Base-by-base conservation (phyloP, 1,140 invertebrate genomes). In the Drosophila sp. region DNA sequence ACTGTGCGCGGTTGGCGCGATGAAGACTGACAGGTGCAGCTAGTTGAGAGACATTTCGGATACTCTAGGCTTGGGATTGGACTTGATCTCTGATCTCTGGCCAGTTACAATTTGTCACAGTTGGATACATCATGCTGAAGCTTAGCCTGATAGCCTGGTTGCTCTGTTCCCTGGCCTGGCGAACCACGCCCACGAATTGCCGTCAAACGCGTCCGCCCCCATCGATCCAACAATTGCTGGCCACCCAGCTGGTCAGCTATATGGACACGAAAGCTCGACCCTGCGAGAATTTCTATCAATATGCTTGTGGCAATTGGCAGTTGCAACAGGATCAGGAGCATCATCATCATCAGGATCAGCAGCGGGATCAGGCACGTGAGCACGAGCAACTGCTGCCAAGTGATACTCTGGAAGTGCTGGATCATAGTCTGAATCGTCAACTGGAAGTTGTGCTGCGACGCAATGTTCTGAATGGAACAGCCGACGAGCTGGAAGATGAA, bases 241-340 rank as follows among this genome's bases (percentile, higher is more conserved):
- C 90, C 33, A 75, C 35, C 35, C 90, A 90, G n/a, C 47, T 91
- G 63, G 72, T 86, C 54, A 90, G 85, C 61, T 91, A 90, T 58
- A 91, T 91, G 87, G 87, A 91, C 25, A 79, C 77, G 0, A 72
- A 62, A 35, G 77, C 77, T 40, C 72, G 73, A 38, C 90, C 90
- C 40, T 91, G 90, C 40, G 90, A 90, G 61, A 91, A 91, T 55
- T 91, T 91, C 54, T 91, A 91, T 80, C 90, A 91, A 61, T 91
- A 86, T 40, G 86, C 90, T 62, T 91, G 90, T 57, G 90, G 90
- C 32, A 86, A 90, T 60, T 91, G 90, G 90, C 81, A 87, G 40
- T 54, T 91, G 47, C 81, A 89, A 58, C 76, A 83, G 73, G 66
- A 79, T 55, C 75, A 78, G 70, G 68, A 79, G 30, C 64, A 76